Evolutionary conservation across 2,797 vertebrate genomes (phyloP).

Genomic region (Syngnathus rostellatus): DNA sequence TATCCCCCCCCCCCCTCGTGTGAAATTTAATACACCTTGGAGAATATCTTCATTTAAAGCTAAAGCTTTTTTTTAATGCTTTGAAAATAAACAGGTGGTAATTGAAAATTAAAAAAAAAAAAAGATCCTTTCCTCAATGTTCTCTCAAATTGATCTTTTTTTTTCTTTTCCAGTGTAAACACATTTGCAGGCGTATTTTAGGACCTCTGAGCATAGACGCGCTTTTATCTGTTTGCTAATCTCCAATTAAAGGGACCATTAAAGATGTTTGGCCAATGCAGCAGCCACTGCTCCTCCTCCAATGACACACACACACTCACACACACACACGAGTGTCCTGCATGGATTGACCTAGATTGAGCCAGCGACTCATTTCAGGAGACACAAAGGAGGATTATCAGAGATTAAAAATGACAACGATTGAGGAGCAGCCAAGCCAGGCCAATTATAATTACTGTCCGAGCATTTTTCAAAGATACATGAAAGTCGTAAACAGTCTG

Average conservation of each 20-base stretch:
- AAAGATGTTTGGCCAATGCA: constrained; percentile 61
- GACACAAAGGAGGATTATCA: constrained; percentile 67
- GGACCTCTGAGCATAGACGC: constrained; percentile 14
- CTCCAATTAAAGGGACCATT: constrained; percentile 66
- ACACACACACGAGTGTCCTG: constrained; percentile 40
- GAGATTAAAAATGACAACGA: constrained; percentile 67
- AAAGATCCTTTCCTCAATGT: background rate
- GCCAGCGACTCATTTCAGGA: constrained; percentile 63
- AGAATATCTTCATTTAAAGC: background rate
- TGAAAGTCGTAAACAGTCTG: constrained; percentile 21
- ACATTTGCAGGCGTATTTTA: background rate
- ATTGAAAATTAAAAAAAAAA: constrained; percentile 30
- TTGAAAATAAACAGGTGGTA: constrained; percentile 1
- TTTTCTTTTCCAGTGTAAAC: constrained; percentile 11
- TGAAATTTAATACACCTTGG: too few species aligned
- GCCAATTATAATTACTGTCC: constrained; percentile 68
- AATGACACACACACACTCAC: constrained; percentile 18
- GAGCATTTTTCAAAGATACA: constrained; percentile 14
- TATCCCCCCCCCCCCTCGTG: too few species aligned
- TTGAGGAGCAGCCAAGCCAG: constrained; percentile 41
- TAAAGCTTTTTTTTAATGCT: background rate
- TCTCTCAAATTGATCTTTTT: constrained; percentile 1
- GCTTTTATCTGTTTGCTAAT: constrained; percentile 56
- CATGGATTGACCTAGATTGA: constrained; percentile 68
- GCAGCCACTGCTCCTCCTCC: constrained; percentile 32